Base-by-base conservation (phyloP, 2,113 vertebrate genomes). In the Pionites leucogaster region DNA sequence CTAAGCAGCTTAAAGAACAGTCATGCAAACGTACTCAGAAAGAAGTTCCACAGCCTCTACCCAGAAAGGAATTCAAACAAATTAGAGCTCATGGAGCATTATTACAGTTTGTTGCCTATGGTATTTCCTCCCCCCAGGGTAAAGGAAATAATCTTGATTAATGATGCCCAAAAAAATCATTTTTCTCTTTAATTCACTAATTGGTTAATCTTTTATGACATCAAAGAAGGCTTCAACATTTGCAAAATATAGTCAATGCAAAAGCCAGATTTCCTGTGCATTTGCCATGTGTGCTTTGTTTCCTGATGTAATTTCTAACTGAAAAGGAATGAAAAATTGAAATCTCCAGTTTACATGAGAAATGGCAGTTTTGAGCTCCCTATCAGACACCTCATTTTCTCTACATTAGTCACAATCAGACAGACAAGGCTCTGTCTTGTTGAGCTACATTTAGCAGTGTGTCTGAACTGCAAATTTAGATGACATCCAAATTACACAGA, bases 91-190 rank as follows among this genome's bases (percentile, higher is more conserved):
- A 1, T 81, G 91, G 88, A 94, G 76, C 79, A 88, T 91, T 95
- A 93, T 72, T 96, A 83, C 92, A 96, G 93, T 69, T 91, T 96
- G 93, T 93, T 97, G 87, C 96, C 87, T 84, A 62, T 92, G 95
- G 93, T 93, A 97, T 96, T 97, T 96, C 91, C 92, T 95, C 44
- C 60, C 93, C 46, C 50, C 19, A 72, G 80, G 94, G 93, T 90
- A 91, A 96, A 93, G 92, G 87, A 97, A 97, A 92, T 97, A 96
- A 96, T 94, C 94, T 95, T 97, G 96, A 97, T 94, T 92, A 95
- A 97, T 96, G 95, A 88, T 75, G 92, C 86, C 89, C 78, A 1
- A 79, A 94, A 95, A 94, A 95, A 82, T 83, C 8, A 84, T 94
- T 95, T 92, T 88, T 94, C 82, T 93, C 81, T 84, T 88, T 93